phyloP scores from a whole-genome alignment of 2,888 invertebrate species.

The Corbicula japonica region DNA sequence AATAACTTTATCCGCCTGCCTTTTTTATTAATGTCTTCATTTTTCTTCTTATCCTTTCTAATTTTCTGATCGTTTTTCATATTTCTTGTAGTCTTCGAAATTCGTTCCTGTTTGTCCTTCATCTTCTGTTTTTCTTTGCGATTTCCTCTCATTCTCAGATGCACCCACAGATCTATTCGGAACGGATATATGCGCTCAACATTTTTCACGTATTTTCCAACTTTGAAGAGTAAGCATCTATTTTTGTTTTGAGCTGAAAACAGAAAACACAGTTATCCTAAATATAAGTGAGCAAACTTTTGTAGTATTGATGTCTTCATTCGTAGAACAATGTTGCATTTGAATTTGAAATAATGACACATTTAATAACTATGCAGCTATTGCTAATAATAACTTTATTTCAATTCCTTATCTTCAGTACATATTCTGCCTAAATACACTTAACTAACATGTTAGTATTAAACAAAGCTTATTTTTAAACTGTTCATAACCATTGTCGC shows the following conservation, averaged over 20 bases:
- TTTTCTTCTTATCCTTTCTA: constrained; percentile 19
- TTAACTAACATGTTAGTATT: too few relatives aligned
- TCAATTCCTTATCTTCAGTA: too few relatives aligned
- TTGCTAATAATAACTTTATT: too few relatives aligned
- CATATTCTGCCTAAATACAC: too few relatives aligned
- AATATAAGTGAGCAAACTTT: too few relatives aligned
- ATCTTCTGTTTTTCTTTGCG: constrained; percentile 19
- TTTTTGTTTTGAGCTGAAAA: constrained; percentile 45
- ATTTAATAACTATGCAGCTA: too few relatives aligned
- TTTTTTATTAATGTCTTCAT: constrained; percentile 27
- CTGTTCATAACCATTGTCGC: too few relatives aligned
- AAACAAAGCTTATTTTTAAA: too few relatives aligned
- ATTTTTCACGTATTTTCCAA: constrained; percentile 31
- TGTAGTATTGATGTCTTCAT: too few relatives aligned
- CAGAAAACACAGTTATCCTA: constrained; percentile 28
- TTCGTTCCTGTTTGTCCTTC: background rate
- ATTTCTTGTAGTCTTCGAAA: background rate
- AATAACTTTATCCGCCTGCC: constrained; percentile 51
- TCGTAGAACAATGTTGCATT: too few relatives aligned
- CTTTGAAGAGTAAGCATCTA: constrained; percentile 37
- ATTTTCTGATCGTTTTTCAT: background rate
- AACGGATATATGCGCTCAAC: constrained; percentile 28
- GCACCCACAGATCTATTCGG: constrained; percentile 43
- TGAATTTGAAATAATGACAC: too few relatives aligned
- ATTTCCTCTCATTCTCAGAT: constrained; percentile 34